Base-by-base conservation (phyloP, 1,140 invertebrate species). In the Prorops nasuta region DNA sequence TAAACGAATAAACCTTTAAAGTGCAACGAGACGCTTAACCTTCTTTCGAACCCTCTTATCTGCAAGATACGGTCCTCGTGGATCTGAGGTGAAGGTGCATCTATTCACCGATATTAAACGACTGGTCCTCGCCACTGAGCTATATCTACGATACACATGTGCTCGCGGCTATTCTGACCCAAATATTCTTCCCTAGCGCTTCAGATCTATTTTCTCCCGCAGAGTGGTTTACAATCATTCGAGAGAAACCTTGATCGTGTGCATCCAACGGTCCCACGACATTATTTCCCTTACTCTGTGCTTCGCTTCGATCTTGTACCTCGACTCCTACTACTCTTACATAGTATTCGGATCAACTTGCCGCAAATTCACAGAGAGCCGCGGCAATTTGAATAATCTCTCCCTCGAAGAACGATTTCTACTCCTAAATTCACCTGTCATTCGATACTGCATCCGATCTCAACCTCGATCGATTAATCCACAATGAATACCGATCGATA, bases 301-400 rank as follows among this genome's bases (percentile, higher is more conserved):
- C n/a, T n/a, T n/a, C n/a, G n/a, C n/a, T n/a, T n/a, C n/a, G n/a
- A 46, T 32, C 42, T 42, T 18, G 22, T 52, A 37, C 49, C 48
- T n/a, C 46, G 54, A 49, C 47, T 37, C 35, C 8, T 57, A 46
- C 54, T 58, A 55, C 57, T 51, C 19, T 46, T 49, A 54, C 53
- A 58, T 63, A 44, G 37, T 55, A 46, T 49, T 39, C 44, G 52
- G 39, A 54, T 49, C 48, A 58, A 54, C 64, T 45, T 44, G 59
- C 60, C 62, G 57, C 52, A 53, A 60, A 46, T 47, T 40, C 50
- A 21, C 56, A 55, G 50, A 60, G 19, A 37, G 34, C 39, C 22
- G 46, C 58, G 57, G 61, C 63, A 65, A 72, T 74, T 74, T 67
- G 65, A 72, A 75, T 75, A 72, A 71, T 74, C 69, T 63, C 54